phyloP scores from a whole-genome alignment of 2,113 vertebrate genomes.

The Seriola aureovittata region DNA sequence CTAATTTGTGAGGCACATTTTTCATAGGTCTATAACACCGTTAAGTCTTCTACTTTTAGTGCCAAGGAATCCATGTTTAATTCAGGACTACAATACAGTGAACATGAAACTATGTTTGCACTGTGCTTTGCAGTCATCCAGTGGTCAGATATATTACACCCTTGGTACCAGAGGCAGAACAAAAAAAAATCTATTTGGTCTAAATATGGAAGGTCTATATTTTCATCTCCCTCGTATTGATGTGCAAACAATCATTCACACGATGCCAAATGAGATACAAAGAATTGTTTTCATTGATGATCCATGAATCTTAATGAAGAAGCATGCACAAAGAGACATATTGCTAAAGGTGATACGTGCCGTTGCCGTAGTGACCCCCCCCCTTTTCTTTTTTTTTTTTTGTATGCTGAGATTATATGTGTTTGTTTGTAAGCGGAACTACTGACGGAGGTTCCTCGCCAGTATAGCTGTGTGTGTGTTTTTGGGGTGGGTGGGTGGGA shows the following conservation, averaged over 20 bases:
- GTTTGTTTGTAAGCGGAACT: constrained; percentile 78
- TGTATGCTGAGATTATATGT: constrained; percentile 71
- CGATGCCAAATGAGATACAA: constrained; percentile 70
- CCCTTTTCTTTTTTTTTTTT: constrained; percentile 21
- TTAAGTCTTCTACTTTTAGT: neutral
- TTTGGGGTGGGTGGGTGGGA: constrained; percentile 26
- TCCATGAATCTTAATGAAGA: constrained; percentile 78
- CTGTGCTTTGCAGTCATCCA: constrained; percentile 17
- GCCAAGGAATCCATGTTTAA: constrained; percentile 4
- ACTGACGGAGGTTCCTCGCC: constrained; percentile 65
- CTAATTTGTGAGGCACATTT: neutral
- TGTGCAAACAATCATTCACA: constrained; percentile 71
- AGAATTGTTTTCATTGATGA: constrained; percentile 80
- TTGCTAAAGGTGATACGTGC: constrained; percentile 73
- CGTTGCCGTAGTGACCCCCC: constrained; percentile 74
- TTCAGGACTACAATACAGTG: constrained; percentile 10
- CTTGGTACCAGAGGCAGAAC: constrained; percentile 27
- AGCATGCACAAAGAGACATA: constrained; percentile 72
- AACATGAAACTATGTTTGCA: constrained; percentile 13
- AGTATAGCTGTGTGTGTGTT: constrained; percentile 35
- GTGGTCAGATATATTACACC: constrained; percentile 42
- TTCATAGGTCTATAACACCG: constrained; percentile 5
- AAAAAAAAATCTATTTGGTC: constrained; percentile 41
- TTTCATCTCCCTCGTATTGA: constrained; percentile 54
- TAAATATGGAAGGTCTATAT: constrained; percentile 58